Conservation (phyloP, 1,140 invertebrate species). For the Drosophila trapezifrons region DNA sequence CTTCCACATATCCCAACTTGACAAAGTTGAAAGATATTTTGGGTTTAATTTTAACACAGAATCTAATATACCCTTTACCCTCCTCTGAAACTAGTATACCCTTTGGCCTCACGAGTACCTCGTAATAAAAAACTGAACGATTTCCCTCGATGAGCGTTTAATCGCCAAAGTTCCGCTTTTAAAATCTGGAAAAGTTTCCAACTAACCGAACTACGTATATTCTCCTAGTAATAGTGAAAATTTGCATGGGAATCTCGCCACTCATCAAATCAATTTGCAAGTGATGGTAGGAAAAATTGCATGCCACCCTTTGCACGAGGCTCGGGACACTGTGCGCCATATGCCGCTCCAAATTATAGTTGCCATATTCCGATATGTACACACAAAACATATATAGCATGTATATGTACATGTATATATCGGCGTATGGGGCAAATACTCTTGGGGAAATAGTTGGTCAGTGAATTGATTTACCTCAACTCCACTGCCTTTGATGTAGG, state of each 20-base stretch:
- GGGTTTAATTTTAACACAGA: not conserved
- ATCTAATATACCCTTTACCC: too few species aligned
- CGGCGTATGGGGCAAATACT: constrained; percentile 26
- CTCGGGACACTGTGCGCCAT: constrained; percentile 5
- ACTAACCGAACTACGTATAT: constrained; percentile 1
- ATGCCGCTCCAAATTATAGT: constrained; percentile 30
- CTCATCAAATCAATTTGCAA: constrained; percentile 13
- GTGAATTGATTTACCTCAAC: constrained; percentile 55
- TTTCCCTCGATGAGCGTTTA: too few species aligned
- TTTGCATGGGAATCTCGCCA: constrained; percentile 7
- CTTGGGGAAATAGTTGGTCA: constrained; percentile 29
- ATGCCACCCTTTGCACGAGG: not conserved
- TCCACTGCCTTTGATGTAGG: constrained; percentile 37
- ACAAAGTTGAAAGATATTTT: not conserved
- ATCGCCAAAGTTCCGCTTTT: not conserved
- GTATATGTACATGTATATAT: not conserved
- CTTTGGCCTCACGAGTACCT: not conserved
- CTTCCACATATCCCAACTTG: too few species aligned
- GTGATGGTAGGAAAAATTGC: constrained; percentile 24
- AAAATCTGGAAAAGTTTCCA: not conserved
- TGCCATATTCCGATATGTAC: constrained; percentile 12
- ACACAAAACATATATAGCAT: constrained; percentile 1
- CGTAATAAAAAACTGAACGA: constrained; percentile 5
- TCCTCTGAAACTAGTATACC: not conserved
- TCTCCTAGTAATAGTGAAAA: not conserved